phyloP scores from a whole-genome alignment of 92 coral and sea anemone genomes.

The Virgularia gustaviana region DNA sequence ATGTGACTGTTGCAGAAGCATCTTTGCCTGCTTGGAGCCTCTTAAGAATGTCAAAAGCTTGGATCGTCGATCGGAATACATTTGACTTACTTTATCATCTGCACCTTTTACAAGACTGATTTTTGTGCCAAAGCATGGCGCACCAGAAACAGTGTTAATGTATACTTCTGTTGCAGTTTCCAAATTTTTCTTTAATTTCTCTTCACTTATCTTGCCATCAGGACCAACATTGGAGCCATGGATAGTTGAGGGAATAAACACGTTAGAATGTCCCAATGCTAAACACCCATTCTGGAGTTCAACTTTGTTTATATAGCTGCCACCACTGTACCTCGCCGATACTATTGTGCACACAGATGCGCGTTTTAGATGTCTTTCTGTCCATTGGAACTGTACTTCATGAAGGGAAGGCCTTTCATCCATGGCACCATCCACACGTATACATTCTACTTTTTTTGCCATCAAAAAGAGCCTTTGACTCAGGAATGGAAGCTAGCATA shows the following conservation, averaged over 20 bases:
- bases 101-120: conserved; percentile 16
- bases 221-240: conserved; percentile 4
- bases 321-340: conserved; percentile 9
- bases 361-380: conserved; percentile 38
- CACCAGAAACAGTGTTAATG: conserved; percentile 20
- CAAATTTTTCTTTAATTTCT: conserved; percentile 25
- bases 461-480: conserved; percentile 11
- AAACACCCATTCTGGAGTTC: conserved; percentile 3
- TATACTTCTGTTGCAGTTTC: conserved; percentile 27
- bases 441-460: conserved; percentile 45
- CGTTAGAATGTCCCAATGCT: conserved; percentile 21
- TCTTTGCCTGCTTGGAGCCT: background rate
- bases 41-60: background rate
- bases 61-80: background rate
- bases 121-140: conserved; percentile 32
- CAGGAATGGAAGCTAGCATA: conserved; percentile 20
- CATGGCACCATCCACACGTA: conserved; percentile 51
- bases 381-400: conserved; percentile 57
- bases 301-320: conserved; percentile 7
- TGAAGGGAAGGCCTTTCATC: conserved; percentile 53
- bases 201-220: conserved; percentile 2
- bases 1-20: background rate
- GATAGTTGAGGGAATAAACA: conserved; percentile 23
- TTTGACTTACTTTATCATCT: background rate
- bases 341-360: conserved; percentile 7